Evolutionary conservation across 2,797 vertebrate species (phyloP).

Genomic region (Salmo trutta): DNA sequence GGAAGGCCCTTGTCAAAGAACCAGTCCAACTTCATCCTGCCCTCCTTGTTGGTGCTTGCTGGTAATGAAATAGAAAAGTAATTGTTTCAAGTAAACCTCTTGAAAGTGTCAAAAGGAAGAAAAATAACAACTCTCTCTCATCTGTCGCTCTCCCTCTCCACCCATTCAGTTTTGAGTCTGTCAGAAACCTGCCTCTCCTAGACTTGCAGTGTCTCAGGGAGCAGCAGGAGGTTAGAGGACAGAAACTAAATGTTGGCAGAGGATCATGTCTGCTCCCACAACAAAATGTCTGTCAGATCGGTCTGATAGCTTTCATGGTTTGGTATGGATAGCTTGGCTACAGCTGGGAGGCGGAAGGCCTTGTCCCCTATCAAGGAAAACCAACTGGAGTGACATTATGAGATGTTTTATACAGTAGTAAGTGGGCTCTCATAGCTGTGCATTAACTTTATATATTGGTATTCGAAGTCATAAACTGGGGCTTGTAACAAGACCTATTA

Average conservation of each 20-base stretch:
- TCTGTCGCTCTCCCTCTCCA: not conserved
- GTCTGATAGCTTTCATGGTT: constrained; percentile 25
- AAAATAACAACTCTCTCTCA: not conserved
- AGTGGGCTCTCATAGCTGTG: not conserved
- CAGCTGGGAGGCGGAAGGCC: not conserved
- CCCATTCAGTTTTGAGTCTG: constrained; percentile 4
- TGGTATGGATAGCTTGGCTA: not conserved
- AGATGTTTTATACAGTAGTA: not conserved
- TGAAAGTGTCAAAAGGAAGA: not conserved
- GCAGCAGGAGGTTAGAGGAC: not conserved
- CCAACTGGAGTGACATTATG: not conserved
- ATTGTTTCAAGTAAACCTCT: not conserved
- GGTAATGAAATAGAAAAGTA: not conserved
- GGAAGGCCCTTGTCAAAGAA: no score
- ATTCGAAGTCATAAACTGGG: constrained; percentile 40
- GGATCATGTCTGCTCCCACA: constrained; percentile 13
- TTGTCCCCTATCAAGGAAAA: not conserved
- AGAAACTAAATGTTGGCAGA: constrained; percentile 14
- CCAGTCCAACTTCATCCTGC: not conserved
- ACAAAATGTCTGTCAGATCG: constrained; percentile 10
- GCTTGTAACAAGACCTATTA: constrained; percentile 58
- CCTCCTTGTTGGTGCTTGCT: not conserved
- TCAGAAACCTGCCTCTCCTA: constrained; percentile 17
- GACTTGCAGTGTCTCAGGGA: constrained; percentile 5
- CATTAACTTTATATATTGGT: constrained; percentile 24